phyloP scores from a whole-genome alignment of 2,113 vertebrate genomes.

The Elephas maximus region DNA sequence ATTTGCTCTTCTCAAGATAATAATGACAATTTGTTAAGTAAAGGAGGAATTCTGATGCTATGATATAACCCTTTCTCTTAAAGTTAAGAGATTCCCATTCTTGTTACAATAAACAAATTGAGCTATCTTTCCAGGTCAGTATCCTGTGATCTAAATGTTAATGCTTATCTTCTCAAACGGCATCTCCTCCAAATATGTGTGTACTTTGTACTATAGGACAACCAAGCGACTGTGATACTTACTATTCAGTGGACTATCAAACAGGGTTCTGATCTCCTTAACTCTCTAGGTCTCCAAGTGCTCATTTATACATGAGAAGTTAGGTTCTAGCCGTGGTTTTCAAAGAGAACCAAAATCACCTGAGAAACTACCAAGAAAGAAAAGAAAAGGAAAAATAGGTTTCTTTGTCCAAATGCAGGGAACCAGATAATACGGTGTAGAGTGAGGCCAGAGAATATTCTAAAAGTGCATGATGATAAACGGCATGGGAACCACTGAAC shows the following conservation, averaged over 20 bases:
- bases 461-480: background rate
- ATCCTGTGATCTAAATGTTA: background rate
- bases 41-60: background rate
- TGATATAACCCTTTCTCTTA: background rate
- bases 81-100: background rate
- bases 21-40: background rate
- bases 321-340: background rate
- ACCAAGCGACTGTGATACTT: background rate
- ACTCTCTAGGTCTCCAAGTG: background rate
- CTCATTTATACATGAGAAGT: background rate
- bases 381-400: background rate
- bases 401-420: background rate
- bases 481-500: background rate
- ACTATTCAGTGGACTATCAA: background rate
- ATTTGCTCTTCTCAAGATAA: background rate
- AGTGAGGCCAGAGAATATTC: background rate
- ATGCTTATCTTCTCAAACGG: background rate
- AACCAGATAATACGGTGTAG: background rate
- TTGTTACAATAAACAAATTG: conserved; percentile 37
- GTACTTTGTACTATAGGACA: background rate
- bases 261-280: background rate
- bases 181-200: background rate
- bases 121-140: background rate
- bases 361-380: background rate
- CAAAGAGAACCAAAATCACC: background rate